Conservation (phyloP, 2,797 vertebrate species). For the Propithecus perrieri region DNA sequence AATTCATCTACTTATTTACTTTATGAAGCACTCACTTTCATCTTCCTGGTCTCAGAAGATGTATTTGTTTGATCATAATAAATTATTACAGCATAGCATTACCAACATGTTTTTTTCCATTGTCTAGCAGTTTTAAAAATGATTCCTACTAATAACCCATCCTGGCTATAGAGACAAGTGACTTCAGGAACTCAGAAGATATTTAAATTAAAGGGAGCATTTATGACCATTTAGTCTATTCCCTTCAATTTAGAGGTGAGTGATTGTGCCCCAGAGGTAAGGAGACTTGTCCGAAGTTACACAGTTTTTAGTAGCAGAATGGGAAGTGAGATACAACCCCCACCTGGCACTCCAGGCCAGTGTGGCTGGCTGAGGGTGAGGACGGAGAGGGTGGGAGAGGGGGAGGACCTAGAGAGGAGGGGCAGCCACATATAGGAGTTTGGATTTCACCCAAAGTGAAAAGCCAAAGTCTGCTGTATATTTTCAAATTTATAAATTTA, state of each 20-base stretch:
- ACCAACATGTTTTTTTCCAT: not conserved
- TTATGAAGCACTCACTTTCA: conserved; percentile 23
- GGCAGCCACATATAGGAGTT: not conserved
- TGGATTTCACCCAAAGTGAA: not conserved
- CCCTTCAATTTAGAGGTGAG: conserved; percentile 15
- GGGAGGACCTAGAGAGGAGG: not conserved
- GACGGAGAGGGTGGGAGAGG: too few species aligned
- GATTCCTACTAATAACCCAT: conserved; percentile 41
- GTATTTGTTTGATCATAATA: conserved; percentile 50
- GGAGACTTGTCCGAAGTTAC: not conserved
- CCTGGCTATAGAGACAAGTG: not conserved
- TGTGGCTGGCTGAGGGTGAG: not conserved
- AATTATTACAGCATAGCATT: not conserved
- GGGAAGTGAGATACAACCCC: not conserved
- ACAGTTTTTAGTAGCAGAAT: not conserved
- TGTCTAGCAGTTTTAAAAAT: not conserved
- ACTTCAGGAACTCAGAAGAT: conserved; percentile 28
- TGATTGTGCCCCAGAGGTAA: not conserved
- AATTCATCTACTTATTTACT: conserved; percentile 32
- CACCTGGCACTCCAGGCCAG: not conserved
- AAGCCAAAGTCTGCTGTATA: not conserved
- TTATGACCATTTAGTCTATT: not conserved
- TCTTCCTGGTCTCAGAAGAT: conserved; percentile 53
- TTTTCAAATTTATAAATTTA: not conserved
- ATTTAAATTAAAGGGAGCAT: conserved; percentile 4